Conservation (phyloP, 2,888 invertebrate genomes). For the Sympetrum striolatum region DNA sequence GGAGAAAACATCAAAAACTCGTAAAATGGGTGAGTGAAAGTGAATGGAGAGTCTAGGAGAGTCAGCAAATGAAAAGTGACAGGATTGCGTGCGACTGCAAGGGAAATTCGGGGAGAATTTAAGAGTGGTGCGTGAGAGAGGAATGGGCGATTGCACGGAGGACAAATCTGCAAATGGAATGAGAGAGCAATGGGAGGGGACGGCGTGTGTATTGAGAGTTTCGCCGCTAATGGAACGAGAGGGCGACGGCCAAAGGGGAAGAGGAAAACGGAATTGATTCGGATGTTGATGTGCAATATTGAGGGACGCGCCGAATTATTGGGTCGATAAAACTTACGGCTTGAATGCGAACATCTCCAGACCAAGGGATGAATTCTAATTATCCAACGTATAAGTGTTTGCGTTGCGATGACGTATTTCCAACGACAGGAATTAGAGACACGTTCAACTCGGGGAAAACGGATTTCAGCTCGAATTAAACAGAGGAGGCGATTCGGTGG, state of each 20-base stretch:
- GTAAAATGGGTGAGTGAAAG: no score
- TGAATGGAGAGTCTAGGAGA: no score
- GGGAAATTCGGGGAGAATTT: background rate
- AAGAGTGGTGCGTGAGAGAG: background rate
- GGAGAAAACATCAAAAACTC: no score
- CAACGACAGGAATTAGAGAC: no score
- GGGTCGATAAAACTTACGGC: slow-evolving; percentile 1
- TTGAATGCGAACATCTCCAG: background rate
- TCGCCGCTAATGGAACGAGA: background rate
- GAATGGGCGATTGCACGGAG: background rate
- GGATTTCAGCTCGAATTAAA: no score
- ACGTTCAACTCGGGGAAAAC: no score
- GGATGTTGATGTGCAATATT: background rate
- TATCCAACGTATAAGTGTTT: background rate
- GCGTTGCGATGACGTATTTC: background rate
- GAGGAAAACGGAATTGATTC: background rate
- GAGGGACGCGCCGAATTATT: background rate
- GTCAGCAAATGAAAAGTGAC: no score
- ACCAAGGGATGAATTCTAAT: background rate
- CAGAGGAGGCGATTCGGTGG: no score
- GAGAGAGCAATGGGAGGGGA: background rate
- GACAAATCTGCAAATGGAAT: background rate
- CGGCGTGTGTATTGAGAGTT: background rate
- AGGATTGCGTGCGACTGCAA: background rate
- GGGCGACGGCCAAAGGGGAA: background rate